Evolutionary conservation across 2,113 vertebrate genomes (phyloP), one percentile per base, ranked within the genome.

Genomic region (Apus apus): DNA sequence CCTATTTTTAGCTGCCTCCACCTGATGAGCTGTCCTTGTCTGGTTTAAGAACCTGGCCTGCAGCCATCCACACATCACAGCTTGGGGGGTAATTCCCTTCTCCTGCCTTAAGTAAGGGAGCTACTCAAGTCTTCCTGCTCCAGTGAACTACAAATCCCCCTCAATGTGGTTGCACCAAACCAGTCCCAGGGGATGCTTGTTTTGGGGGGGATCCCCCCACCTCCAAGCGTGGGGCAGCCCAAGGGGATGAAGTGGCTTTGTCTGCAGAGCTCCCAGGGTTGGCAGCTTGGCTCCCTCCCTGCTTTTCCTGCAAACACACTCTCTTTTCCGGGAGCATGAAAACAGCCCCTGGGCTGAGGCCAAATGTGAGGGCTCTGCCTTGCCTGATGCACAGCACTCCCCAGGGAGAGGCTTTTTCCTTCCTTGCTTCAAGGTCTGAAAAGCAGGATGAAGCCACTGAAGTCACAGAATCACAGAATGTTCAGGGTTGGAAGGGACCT

Each of bases 1-100:
- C 0, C 9, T 77, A 40, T 86, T 88, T 95, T 92, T 72, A 91
- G 94, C 78, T 87, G 78, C 80, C 43, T 93, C 40, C 66, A 64
- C 84, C 90, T 76, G 86, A 15, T 14, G 2, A 34, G 4, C 64
- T 93, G 78, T 61, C 77, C 81, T 38, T 21, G 53, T 12, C n/a
- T 72, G 72, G 51, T 76, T 66, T n/a, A 46, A 32, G 62, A 61
- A 36, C n/a, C 86, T 82, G 89, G 76, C 80, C 79, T 60, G 64
- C 67, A 70, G 94, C 89, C 90, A 53, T 3, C 8, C 48, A 4
- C 40, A 45, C 18, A 0, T 62, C 32, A 27, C 54, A 46, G 68
- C 70, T 6, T 22, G 70, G 43, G 74, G 9, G 51, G 17, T 21
- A 56, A 58, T 82, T 70, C 18, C 58, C 75, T 78, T 71, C 68